A percentile compares a stretch with the other conserved stretches of the same genome.
Conservation (phyloP, 2,888 invertebrate genomes). For the Dione vanillae region DNA sequence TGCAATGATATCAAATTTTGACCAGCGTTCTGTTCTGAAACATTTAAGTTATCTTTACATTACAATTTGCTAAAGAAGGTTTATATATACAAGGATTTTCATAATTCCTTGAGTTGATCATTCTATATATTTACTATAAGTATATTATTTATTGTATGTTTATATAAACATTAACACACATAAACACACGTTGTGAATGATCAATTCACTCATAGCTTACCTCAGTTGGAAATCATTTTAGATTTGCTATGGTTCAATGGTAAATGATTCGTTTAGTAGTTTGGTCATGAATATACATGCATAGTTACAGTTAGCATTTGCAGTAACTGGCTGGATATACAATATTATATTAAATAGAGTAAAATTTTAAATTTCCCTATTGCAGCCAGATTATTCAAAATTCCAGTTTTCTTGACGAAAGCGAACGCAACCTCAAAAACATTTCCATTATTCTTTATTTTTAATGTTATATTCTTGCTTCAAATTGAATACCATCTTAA, state of each 20-base stretch:
- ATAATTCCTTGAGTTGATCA: no score
- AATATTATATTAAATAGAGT: not conserved
- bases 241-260: not conserved
- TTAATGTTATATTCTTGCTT: constrained; percentile 28
- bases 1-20: no score
- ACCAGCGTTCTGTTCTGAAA: no score
- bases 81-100: no score
- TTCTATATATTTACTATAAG: no score
- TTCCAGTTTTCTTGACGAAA: constrained; percentile 13
- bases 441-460: constrained; percentile 22
- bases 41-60: no score
- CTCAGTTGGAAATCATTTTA: constrained; percentile 2
- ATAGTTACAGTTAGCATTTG: not conserved
- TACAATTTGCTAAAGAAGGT: no score
- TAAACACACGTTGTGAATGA: not conserved
- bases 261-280: not conserved
- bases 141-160: no score
- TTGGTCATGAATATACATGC: not conserved
- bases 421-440: constrained; percentile 26
- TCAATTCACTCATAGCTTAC: not conserved
- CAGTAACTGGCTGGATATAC: not conserved
- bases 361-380: not conserved
- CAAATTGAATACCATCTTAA: constrained; percentile 43
- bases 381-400: constrained; percentile 7
- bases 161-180: no score